Conservation (phyloP, 2,113 vertebrate species). For the Callopanchax toddi region DNA sequence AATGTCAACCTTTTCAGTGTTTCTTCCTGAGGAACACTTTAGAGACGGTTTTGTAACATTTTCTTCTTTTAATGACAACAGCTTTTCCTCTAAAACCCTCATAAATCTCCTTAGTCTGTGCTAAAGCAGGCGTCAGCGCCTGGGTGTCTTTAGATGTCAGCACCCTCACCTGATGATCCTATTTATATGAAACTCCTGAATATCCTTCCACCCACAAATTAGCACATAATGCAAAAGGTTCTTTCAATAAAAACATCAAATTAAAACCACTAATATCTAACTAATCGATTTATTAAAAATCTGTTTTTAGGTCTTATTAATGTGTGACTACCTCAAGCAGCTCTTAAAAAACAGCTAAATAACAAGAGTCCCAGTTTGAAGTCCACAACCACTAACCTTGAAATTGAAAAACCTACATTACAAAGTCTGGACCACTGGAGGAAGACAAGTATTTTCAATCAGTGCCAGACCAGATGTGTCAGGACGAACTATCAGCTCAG, state of each 20-base stretch:
- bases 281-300: no score
- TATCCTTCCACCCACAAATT: no score
- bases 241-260: no score
- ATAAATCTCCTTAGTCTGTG: background rate
- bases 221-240: no score
- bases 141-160: no score
- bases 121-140: background rate
- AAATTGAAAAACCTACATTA: constrained; percentile 25
- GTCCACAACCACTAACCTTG: constrained; percentile 13
- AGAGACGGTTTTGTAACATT: background rate
- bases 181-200: no score
- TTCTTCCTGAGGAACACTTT: background rate
- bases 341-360: no score
- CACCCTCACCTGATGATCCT: no score
- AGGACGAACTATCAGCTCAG: background rate
- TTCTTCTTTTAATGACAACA: background rate
- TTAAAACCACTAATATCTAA: no score
- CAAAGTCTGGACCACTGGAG: background rate
- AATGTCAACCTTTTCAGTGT: background rate
- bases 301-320: no score
- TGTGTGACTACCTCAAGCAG: no score
- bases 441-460: constrained; percentile 11
- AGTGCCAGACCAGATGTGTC: constrained; percentile 2
- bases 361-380: background rate
- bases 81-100: background rate